These are phyloP conservation scores for Diplosoma virens DNA, from an alignment of 23 tunicate species.

Conservation along the genomic window DNA sequence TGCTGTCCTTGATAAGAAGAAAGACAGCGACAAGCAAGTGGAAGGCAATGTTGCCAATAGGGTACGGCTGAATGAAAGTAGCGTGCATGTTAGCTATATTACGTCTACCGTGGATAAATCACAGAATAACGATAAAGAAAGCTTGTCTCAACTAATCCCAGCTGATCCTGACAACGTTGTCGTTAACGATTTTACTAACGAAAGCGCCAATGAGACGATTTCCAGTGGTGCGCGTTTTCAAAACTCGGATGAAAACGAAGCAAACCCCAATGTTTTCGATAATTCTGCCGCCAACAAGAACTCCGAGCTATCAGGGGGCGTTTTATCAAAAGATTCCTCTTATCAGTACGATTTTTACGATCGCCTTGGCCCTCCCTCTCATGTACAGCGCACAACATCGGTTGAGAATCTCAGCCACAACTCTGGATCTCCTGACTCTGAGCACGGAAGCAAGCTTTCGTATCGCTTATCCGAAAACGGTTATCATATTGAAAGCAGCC, in stretches of 20 bases:
- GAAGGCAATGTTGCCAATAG: background rate
- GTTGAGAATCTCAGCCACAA: background rate
- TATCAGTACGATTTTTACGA: conserved; percentile 37
- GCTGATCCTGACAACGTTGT: too few relatives aligned
- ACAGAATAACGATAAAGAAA: too few relatives aligned
- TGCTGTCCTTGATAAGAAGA: background rate
- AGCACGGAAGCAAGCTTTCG: conserved; percentile 13
- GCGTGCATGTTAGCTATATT: background rate
- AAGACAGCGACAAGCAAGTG: background rate
- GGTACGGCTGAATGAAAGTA: conserved; percentile 4
- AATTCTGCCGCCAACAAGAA: too few relatives aligned
- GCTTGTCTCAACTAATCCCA: too few relatives aligned
- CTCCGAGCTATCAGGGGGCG: too few relatives aligned
- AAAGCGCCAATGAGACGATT: too few relatives aligned
- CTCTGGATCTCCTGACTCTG: background rate
- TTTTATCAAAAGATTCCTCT: conserved; percentile 25
- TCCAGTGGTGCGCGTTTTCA: too few relatives aligned
- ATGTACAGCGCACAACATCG: background rate
- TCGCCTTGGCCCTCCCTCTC: conserved; percentile 6
- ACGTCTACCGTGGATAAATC: too few relatives aligned
- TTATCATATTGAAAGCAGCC: conserved; percentile 17
- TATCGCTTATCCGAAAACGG: conserved; percentile 26
- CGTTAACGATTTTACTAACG: too few relatives aligned
- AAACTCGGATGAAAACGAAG: too few relatives aligned
- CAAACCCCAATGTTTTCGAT: too few relatives aligned